Percentiles rank a stretch among this genome's conserved stretches.
These are phyloP conservation scores for Malurus elegans DNA, from an alignment of 2,113 vertebrate species.

Conservation along the genomic window DNA sequence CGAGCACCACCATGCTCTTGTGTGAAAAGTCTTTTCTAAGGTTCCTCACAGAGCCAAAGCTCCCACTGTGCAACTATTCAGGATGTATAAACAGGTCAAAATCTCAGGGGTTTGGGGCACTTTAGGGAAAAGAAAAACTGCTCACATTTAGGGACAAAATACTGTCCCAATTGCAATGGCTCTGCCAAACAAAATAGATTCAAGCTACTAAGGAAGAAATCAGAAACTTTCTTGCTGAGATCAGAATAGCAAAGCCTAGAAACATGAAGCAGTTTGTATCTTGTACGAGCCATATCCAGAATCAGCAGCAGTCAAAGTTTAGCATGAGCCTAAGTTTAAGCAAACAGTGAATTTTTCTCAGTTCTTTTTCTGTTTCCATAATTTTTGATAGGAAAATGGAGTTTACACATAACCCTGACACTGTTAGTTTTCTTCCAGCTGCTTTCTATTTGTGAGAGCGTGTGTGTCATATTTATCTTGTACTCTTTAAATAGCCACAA, in stretches of 20 bases:
- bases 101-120: background rate
- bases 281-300: background rate
- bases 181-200: conserved; percentile 13
- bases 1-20: too few relatives aligned
- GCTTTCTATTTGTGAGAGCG: background rate
- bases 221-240: background rate
- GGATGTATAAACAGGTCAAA: background rate
- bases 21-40: background rate
- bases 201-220: background rate
- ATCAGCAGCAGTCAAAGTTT: background rate
- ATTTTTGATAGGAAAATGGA: conserved; percentile 11
- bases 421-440: conserved; percentile 29
- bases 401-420: conserved; percentile 12
- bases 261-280: background rate
- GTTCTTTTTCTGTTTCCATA: conserved; percentile 7
- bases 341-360: background rate
- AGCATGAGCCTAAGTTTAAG: background rate
- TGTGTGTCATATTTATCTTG: conserved; percentile 23
- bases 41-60: background rate
- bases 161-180: background rate
- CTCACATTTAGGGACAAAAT: background rate
- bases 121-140: background rate
- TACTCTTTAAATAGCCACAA: conserved; percentile 27
- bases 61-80: background rate
- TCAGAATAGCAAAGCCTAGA: background rate